Evolutionary conservation across 2,113 vertebrate species (phyloP).

Genomic region (Phrynosoma platyrhinos): DNA sequence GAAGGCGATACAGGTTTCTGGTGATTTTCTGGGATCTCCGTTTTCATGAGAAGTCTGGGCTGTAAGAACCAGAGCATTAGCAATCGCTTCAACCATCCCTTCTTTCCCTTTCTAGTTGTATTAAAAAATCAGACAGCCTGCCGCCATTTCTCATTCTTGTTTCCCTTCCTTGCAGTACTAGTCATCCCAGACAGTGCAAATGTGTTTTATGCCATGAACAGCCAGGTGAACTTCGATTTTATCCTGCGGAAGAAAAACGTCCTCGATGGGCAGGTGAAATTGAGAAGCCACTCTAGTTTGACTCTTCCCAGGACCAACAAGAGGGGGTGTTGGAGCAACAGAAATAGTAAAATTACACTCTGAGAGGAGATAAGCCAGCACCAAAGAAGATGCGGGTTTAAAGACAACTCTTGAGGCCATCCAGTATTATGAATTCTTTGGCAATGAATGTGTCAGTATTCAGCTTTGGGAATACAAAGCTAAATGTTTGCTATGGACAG

Average conservation of each 20-base stretch:
- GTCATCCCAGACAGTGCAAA: conserved; percentile 91
- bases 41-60: neutral
- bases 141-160: neutral
- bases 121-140: fast-evolving
- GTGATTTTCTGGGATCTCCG: neutral
- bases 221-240: conserved; percentile 90
- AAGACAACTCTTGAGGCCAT: neutral
- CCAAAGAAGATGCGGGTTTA: neutral
- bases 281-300: conserved; percentile 81
- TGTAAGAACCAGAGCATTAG: neutral
- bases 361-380: conserved; percentile 57
- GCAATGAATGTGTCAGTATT: conserved; percentile 35
- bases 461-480: conserved; percentile 30
- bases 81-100: too few relatives aligned
- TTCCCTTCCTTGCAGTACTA: conserved; percentile 80
- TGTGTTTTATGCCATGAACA: conserved; percentile 97
- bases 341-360: conserved; percentile 86
- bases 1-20: too few relatives aligned
- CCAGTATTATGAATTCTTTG: neutral
- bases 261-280: conserved; percentile 71
- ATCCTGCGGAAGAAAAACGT: conserved; percentile 84
- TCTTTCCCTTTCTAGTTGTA: neutral
- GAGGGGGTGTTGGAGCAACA: conserved; percentile 79
- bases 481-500: neutral
- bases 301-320: conserved; percentile 82